Evolutionary conservation across 37 sponge, comb jelly and placozoan genomes (phyloP), one percentile per base, ranked within the genome.

Genomic region (Mnemiopsis leidyi): DNA sequence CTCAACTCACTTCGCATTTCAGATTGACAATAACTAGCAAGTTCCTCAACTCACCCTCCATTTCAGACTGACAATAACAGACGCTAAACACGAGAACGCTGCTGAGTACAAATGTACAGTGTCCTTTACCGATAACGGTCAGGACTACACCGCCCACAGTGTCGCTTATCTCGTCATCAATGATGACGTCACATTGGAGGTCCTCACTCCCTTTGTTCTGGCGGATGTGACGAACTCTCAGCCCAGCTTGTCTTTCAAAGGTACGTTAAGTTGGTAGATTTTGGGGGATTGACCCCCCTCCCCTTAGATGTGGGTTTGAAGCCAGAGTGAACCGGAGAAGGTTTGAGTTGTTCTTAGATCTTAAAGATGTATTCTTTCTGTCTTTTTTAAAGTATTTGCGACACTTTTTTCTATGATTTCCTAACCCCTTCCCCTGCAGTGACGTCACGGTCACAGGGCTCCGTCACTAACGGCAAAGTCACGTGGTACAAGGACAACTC

Each of bases 401-500:
- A n/a, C n/a, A n/a, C n/a, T n/a, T n/a, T n/a, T n/a, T n/a, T n/a
- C n/a, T n/a, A n/a, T n/a, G n/a, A n/a, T n/a, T n/a, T n/a, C n/a
- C n/a, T n/a, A 73, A 25, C 76, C 28, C 76, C 76, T 28, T 18
- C 73, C 73, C 73, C 73, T 25, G 13, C 61, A 85, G 90, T 85
- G 3, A 40, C 90, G 29, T 39, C 90, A 28, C 90, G 90, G 0
- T 35, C 36, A 1, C 33, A 85, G 26, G 90, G 36, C 24, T 18
- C 13, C 9, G 40, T 85, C 23, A 39, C 21, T 18, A 40, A 29
- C 39, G 90, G 36, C 29, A 85, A 39, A 28, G 90, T 85, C 90
- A 85, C 90, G 48, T 85, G 90, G 90, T 85, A 85, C 48, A 85
- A 85, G 29, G 90, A 85, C 39, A 40, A 38, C 90, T 28, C 24